phyloP scores from a whole-genome alignment of 2,797 vertebrate genomes.

The Lagodon rhomboides region DNA sequence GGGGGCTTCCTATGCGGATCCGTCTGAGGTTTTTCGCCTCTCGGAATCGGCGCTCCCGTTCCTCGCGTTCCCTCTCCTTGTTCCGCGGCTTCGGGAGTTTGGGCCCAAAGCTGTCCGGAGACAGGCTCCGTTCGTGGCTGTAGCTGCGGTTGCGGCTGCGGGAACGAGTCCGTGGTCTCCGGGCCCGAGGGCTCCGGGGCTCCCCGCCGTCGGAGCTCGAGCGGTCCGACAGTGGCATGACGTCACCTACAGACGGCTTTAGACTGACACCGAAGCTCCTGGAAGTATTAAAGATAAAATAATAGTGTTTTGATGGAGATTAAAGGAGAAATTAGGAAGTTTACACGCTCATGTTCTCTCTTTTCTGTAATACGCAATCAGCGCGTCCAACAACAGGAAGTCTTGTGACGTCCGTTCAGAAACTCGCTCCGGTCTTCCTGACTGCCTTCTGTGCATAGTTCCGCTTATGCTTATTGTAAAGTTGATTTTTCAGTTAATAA shows the following conservation, averaged over 20 bases:
- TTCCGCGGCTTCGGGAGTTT: constrained; percentile 77
- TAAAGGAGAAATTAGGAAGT: accelerated
- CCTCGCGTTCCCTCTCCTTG: constrained; percentile 76
- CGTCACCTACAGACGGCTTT: neutral
- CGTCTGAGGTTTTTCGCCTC: constrained; percentile 78
- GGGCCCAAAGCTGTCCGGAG: constrained; percentile 81
- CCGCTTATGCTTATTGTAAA: constrained; percentile 11
- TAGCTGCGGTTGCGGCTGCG: constrained; percentile 73
- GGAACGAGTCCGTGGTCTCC: constrained; percentile 78
- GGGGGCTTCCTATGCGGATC: constrained; percentile 79
- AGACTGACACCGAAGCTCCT: neutral
- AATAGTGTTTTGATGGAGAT: accelerated
- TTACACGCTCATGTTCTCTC: neutral
- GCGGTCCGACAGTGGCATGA: constrained; percentile 77
- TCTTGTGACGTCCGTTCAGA: constrained; percentile 20
- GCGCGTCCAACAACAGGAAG: constrained; percentile 61
- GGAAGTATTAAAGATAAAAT: accelerated
- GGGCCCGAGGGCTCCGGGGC: constrained; percentile 69
- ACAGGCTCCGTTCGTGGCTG: constrained; percentile 75
- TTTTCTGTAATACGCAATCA: neutral
- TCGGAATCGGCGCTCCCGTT: constrained; percentile 76
- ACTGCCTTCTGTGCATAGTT: neutral
- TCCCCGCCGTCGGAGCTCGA: constrained; percentile 67
- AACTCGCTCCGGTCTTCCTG: neutral
- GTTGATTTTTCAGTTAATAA: no score